Evolutionary conservation across 2,888 invertebrate genomes (phyloP).

Genomic region (Liodrosophila aerea): DNA sequence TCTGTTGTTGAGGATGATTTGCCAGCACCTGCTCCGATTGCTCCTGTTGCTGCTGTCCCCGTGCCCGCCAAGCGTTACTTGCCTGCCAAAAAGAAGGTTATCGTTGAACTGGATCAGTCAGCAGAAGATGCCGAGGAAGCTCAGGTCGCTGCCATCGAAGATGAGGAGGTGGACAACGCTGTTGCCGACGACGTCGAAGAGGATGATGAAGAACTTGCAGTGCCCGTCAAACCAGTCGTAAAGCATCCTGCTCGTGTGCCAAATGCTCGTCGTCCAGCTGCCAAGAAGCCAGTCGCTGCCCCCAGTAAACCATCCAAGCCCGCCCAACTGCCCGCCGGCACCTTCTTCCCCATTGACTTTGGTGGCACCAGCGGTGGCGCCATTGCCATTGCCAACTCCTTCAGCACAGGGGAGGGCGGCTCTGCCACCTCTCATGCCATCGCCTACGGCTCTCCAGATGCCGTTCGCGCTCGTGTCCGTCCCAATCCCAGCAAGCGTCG

Average conservation of each 20-base stretch:
- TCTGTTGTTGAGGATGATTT: slow-evolving; percentile 57
- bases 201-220: slow-evolving; percentile 62
- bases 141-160: slow-evolving; percentile 57
- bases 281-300: slow-evolving; percentile 56
- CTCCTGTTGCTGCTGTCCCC: slow-evolving; percentile 60
- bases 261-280: slow-evolving; percentile 77
- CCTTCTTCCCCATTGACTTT: slow-evolving; percentile 82
- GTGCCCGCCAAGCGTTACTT: slow-evolving; percentile 77
- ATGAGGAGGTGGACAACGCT: slow-evolving; percentile 65
- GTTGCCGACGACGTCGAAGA: slow-evolving; percentile 71
- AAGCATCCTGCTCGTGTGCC: slow-evolving; percentile 72
- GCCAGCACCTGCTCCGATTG: slow-evolving; percentile 75
- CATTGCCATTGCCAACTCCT: slow-evolving; percentile 82
- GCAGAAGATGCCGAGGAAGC: slow-evolving; percentile 65
- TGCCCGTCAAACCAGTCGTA: slow-evolving; percentile 59
- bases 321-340: slow-evolving; percentile 77
- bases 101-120: slow-evolving; percentile 79
- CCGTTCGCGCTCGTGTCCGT: slow-evolving; percentile 72
- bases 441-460: slow-evolving; percentile 82
- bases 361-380: slow-evolving; percentile 82
- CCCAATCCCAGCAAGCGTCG: slow-evolving; percentile 74
- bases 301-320: slow-evolving; percentile 62
- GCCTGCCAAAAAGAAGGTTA: slow-evolving; percentile 80
- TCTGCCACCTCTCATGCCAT: slow-evolving; percentile 82
- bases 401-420: slow-evolving; percentile 82